Evolutionary conservation across 2,888 invertebrate species (phyloP), one percentile per base, ranked within the genome.

Genomic region (Cyaniris semiargus): DNA sequence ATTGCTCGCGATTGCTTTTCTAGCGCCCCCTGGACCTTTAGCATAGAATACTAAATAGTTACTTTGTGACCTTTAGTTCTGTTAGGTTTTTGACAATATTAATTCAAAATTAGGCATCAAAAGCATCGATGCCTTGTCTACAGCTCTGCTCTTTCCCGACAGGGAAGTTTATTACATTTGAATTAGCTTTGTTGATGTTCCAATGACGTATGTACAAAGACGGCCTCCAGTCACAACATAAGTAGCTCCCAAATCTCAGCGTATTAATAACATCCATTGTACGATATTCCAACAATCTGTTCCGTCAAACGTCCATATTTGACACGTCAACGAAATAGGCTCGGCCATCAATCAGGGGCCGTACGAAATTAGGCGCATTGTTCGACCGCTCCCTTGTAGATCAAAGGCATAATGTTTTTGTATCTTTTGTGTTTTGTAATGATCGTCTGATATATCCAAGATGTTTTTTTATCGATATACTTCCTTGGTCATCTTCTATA

Each of bases 311-410:
- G 86, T 84, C 85, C 80, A 80, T 80, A 84, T 85, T 87, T 88
- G 88, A 87, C 87, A 85, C 87, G 89, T 89, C 89, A 89, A 84
- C 86, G 83, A 82, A 84, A 83, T 82, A 80, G 83, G 87, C 89
- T 89, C 85, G 90, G 86, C 89, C 83, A 93, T 93, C 92, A 90
- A 93, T 93, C 93, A 93, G 86, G 80, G 80, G 83, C 85, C 86
- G 84, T 84, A 88, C 84, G 85, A 88, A 91, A 93, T 92, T 91
- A 92, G 86, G 83, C 84, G 86, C 86, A 93, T 93, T 93, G 92
- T 93, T 92, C 90, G 86, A 66, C 71, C 89, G 87, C 88, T 89
- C 89, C 89, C 87, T 88, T 85, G 80, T 71, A 76, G 71, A 76
- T 76, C 74, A 74, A 74, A 74, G 53, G 27, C 74, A 48, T 74